Conservation (phyloP, 2,113 vertebrate genomes). For the zebrafish (Danio rerio) region GRCz12tu NC_133199.1:37699001-37699500, state of each 20-base stretch:
- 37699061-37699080: not conserved
- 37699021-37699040: not conserved
- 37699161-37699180: constrained; percentile 13
- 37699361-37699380: too few relatives aligned
- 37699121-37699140: constrained; percentile 7
- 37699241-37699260: not conserved
- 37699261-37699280: not conserved
- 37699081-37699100: constrained; percentile 21
- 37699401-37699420: too few relatives aligned
- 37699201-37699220: not conserved
- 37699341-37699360: too few relatives aligned
- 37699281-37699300: too few relatives aligned
- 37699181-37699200: not conserved
- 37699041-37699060: not conserved
- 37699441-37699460: too few relatives aligned
- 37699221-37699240: not conserved
- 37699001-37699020: constrained; percentile 23
- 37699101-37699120: constrained; percentile 9
- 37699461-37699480: too few relatives aligned
- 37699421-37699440: too few relatives aligned
- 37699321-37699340: too few relatives aligned
- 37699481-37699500: too few relatives aligned
- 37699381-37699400: too few relatives aligned
- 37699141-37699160: constrained; percentile 14
- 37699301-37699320: too few relatives aligned